A percentile compares a stretch with the other conserved stretches of the same genome.
These are phyloP conservation scores for Helarctos malayanus DNA, from an alignment of 2,797 vertebrate species.

Conservation along the genomic window DNA sequence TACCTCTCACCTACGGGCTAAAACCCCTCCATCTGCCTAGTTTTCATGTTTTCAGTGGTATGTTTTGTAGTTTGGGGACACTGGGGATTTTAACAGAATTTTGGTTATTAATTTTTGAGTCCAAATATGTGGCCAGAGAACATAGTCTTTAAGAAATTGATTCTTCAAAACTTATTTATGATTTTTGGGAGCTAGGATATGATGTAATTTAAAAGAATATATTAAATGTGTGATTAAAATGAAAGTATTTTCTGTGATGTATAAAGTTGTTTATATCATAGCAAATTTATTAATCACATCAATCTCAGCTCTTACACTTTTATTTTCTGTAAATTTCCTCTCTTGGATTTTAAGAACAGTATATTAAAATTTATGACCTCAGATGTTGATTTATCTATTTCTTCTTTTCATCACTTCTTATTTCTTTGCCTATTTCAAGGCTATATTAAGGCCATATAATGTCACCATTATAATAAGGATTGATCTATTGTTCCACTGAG, in stretches of 20 bases:
- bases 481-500: background rate
- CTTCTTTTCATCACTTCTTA: background rate
- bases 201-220: background rate
- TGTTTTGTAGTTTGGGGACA: background rate
- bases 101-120: background rate
- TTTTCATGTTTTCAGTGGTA: background rate
- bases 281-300: background rate
- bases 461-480: background rate
- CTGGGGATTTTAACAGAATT: background rate
- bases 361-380: slow-evolving; percentile 32
- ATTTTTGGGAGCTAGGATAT: background rate
- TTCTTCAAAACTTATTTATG: background rate
- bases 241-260: background rate
- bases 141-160: background rate
- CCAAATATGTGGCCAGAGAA: background rate
- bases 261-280: background rate
- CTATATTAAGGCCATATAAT: background rate
- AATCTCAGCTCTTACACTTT: background rate
- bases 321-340: background rate
- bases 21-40: background rate
- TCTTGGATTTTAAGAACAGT: background rate
- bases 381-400: slow-evolving; percentile 26
- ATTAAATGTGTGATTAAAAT: background rate
- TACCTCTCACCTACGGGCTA: background rate
- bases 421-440: background rate